phyloP scores from a whole-genome alignment of 2,888 invertebrate genomes.

The Polyommatus iphigenia region DNA sequence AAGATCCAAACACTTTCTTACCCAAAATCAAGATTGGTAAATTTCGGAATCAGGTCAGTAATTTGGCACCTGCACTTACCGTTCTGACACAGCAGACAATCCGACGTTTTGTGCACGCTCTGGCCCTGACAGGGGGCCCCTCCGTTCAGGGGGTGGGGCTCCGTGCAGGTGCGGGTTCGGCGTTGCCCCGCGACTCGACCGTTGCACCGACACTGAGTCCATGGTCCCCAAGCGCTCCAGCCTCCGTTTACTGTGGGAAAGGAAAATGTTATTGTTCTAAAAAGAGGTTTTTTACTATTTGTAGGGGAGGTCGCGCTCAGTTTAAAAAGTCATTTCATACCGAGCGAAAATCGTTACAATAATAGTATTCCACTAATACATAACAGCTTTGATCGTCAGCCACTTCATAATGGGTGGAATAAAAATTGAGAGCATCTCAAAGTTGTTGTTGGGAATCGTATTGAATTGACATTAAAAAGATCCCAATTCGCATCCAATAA shows the following conservation, averaged over 20 bases:
- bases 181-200: slow-evolving; percentile 87
- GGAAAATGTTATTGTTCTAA: not conserved
- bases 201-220: slow-evolving; percentile 94
- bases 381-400: too few species aligned
- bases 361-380: too few species aligned
- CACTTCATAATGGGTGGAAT: too few species aligned
- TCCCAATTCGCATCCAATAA: too few species aligned
- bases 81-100: slow-evolving; percentile 87
- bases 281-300: too few species aligned
- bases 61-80: slow-evolving; percentile 52
- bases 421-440: too few species aligned
- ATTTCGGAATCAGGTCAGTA: not conserved
- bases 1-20: too few species aligned
- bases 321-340: too few species aligned
- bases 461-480: too few species aligned
- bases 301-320: too few species aligned
- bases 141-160: slow-evolving; percentile 95
- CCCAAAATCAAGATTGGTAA: not conserved
- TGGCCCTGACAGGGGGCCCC: slow-evolving; percentile 93
- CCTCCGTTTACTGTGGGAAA: slow-evolving; percentile 91
- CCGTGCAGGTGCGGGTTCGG: slow-evolving; percentile 91
- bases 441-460: too few species aligned
- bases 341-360: too few species aligned
- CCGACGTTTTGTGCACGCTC: slow-evolving; percentile 88
- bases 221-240: slow-evolving; percentile 94